A percentile compares a stretch with the other conserved stretches of the same genome.
phyloP scores from a whole-genome alignment of 92 coral and sea anemone species.

The Heliopora coerulea region DNA sequence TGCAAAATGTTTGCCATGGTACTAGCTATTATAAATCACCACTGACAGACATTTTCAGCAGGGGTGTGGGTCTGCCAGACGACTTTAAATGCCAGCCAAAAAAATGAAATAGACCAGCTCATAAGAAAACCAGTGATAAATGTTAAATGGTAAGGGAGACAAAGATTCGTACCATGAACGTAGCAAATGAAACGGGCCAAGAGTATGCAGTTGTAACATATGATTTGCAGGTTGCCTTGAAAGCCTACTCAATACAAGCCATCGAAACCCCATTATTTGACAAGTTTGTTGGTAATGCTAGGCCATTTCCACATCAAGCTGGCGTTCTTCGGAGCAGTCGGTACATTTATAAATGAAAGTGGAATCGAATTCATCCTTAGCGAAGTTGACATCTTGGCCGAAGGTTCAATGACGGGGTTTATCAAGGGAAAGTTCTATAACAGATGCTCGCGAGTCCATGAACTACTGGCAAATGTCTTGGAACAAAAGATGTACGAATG shows the following conservation, averaged over 20 bases:
- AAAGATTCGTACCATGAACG: no score
- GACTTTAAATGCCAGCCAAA: not conserved
- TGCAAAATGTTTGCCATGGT: no score
- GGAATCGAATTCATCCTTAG: not conserved
- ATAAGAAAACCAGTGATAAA: not conserved
- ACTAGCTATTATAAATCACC: no score
- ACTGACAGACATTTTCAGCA: no score
- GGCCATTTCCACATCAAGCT: conserved; percentile 4
- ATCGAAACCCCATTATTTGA: no score
- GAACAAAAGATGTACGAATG: conserved; percentile 20
- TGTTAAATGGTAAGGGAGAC: no score
- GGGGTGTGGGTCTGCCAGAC: not conserved
- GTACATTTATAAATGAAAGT: conserved; percentile 19
- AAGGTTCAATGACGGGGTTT: not conserved
- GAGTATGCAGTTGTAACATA: no score
- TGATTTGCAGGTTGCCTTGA: no score
- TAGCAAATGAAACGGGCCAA: no score
- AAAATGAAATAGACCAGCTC: conserved; percentile 5
- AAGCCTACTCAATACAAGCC: no score
- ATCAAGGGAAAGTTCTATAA: not conserved
- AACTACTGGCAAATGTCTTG: conserved; percentile 13
- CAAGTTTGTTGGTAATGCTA: no score
- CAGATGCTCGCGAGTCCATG: conserved; percentile 8
- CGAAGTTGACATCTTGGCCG: not conserved
- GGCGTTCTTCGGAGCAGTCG: conserved; percentile 19